phyloP scores from a whole-genome alignment of 2,888 invertebrate species.

The Uloborus plumipes region DNA sequence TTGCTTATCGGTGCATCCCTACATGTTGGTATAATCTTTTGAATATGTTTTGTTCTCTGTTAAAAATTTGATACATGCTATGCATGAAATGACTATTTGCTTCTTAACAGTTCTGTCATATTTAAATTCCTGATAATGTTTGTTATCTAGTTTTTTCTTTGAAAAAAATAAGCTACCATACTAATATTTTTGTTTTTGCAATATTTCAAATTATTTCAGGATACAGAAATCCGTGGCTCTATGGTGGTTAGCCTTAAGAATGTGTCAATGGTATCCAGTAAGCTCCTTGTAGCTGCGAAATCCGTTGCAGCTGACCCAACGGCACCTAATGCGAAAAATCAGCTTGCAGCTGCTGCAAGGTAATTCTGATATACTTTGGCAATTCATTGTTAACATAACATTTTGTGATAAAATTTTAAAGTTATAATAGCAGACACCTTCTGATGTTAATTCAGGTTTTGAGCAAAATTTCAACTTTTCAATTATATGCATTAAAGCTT shows the following conservation, averaged over 20 bases:
- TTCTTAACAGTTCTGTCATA: background rate
- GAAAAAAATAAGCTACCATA: background rate
- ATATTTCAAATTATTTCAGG: slow-evolving; percentile 72
- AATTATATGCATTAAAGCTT: too few relatives aligned
- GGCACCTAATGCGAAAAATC: slow-evolving; percentile 91
- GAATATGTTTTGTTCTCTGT: background rate
- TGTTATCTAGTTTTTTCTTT: background rate
- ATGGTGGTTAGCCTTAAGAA: slow-evolving; percentile 90
- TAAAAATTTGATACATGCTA: background rate
- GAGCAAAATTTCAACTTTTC: too few relatives aligned
- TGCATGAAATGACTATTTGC: background rate
- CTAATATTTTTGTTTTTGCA: background rate
- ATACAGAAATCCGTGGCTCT: slow-evolving; percentile 81
- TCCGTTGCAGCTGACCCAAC: slow-evolving; percentile 89
- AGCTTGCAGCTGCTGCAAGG: slow-evolving; percentile 86
- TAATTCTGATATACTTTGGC: slow-evolving; percentile 65
- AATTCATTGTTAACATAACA: too few relatives aligned
- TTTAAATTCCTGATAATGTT: background rate
- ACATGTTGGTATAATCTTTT: background rate
- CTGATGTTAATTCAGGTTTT: too few relatives aligned
- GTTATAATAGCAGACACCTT: too few relatives aligned
- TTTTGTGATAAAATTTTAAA: too few relatives aligned
- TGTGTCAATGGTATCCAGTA: slow-evolving; percentile 88
- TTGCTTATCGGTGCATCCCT: too few relatives aligned
- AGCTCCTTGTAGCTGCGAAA: slow-evolving; percentile 88